Evolutionary conservation across 2,888 invertebrate species (phyloP), one percentile per base, ranked within the genome.

Genomic region (Amphiduros pacificus): DNA sequence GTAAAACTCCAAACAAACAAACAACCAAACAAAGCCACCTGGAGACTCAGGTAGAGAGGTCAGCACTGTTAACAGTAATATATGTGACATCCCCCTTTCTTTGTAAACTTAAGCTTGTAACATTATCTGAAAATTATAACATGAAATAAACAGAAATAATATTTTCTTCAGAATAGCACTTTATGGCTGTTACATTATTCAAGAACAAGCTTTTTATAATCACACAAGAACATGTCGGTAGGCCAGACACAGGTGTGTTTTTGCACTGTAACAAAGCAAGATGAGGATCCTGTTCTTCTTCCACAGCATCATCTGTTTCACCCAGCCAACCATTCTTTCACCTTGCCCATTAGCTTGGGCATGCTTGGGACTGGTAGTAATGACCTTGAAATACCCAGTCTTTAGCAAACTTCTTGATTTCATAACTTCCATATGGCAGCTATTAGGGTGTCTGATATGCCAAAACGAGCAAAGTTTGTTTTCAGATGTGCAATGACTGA

Each of bases 201-300:
- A n/a, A n/a, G n/a, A n/a, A n/a, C n/a, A n/a, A n/a, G n/a, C n/a
- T n/a, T n/a, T n/a, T n/a, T n/a, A n/a, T n/a, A n/a, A n/a, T n/a
- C n/a, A n/a, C n/a, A n/a, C n/a, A n/a, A n/a, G n/a, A n/a, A n/a
- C n/a, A n/a, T n/a, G n/a, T n/a, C 2, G 26, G 11, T 1, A 62
- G 36, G 26, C 65, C 66, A 20, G 62, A 22, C n/a, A 70, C 41
- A 29, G 69, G 67, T 14, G 68, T 62, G 54, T 66, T 65, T 22
- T 67, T 29, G 41, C 69, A 65, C 40, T 65, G 53, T 20, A 66
- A 49, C 41, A 68, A 32, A 26, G 69, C 62, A 36, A 64, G 66
- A 31, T 62, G 55, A 20, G 63, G 61, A 60, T 68, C 69, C 17
- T 52, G 41, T 14, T 59, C 58, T 17, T 55, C 51, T 22, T 56